Base-by-base conservation (phyloP, 2,888 invertebrate species). In the Drosophila subsilvestris region DNA sequence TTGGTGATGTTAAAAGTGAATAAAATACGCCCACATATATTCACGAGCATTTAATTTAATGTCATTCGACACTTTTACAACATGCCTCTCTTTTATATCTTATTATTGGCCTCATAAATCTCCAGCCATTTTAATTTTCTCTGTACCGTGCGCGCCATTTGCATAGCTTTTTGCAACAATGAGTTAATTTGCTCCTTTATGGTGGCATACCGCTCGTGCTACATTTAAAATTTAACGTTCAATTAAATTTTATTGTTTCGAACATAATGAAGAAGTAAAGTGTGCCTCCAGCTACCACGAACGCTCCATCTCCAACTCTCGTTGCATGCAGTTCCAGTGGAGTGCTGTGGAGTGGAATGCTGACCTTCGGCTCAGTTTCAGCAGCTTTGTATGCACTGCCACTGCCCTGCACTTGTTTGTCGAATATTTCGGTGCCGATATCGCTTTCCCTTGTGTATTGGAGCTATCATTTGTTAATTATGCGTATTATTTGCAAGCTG, bases 231-330 rank as follows among this genome's bases (percentile, higher is more conserved):
- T 80, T 81, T 81, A 80, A 82, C 76, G 80, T 80, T 82, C 80
- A 80, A 80, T 82, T 80, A 82, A 79, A 80, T 80, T 80, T 82
- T 79, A 80, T 80, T 80, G 80, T 82, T 80, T 79, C 75, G 79
- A 67, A 74, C 77, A 77, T 82, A 80, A 80, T 80, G 82, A 80
- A 80, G 82, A 82, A 80, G 82, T 80, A 80, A 80, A 80, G 72
- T 75, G 53, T 65, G 82, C 80, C 74, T 77, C 79, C 27, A 56
- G 56, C 56, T 56, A 56, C 45, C 56, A 37, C 37, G 37, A 37
- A 5, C 37, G 56, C 29, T 43, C 37, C 58, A 18, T 42, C 48
- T 50, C 54, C 42, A 55, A 25, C 43, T 45, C 14, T 12, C 14
- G 37, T 14, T 14, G 37, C 37, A 37, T 14, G 37, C 32, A 32